Base-by-base conservation (phyloP, 1,140 invertebrate genomes). In the Cydia pomonella region DNA sequence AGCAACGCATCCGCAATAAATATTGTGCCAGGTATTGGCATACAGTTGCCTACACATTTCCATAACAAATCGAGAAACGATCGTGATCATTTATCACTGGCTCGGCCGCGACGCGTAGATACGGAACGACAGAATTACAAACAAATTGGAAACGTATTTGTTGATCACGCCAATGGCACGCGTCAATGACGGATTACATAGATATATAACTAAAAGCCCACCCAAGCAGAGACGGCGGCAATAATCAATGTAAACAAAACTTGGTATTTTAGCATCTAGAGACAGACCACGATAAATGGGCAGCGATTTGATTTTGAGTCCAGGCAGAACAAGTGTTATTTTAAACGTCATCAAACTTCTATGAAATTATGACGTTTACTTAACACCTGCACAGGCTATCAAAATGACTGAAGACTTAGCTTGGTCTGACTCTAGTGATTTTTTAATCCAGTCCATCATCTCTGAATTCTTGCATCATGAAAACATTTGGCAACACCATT, bases 21-120 rank as follows among this genome's bases (percentile, higher is more conserved):
- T 83, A 80, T 81, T 81, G 76, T 79, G 78, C 77, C 82, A 83
- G 80, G 81, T 84, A 82, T 69, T 33, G 64, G 47, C 47, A 71
- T 47, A 71, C 64, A 50, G 59, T 77, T 75, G 72, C 75, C 63
- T 77, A 76, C 63, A 78, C 78, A 82, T 86, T 80, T 79, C 79
- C 76, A 74, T 76, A 81, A 62, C 79, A 80, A 83, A 82, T 83
- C 80, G 80, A 74, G 75, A 76, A 83, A 82, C 80, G 79, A 82
- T 84, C 72, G 71, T 82, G 84, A 77, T 87, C 77, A 69, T 69
- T 69, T 75, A 84, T 87, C 84, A 87, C 82, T 38, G 66, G 72
- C 63, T 72, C 69, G 85, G 84, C 83, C 82, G 79, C 82, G 79
- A 82, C 83, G 79, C 79, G 79, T 78, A 77, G 75, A 76, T 74